phyloP scores from a whole-genome alignment of 2,113 vertebrate genomes.

The Seriola dumerili region DNA sequence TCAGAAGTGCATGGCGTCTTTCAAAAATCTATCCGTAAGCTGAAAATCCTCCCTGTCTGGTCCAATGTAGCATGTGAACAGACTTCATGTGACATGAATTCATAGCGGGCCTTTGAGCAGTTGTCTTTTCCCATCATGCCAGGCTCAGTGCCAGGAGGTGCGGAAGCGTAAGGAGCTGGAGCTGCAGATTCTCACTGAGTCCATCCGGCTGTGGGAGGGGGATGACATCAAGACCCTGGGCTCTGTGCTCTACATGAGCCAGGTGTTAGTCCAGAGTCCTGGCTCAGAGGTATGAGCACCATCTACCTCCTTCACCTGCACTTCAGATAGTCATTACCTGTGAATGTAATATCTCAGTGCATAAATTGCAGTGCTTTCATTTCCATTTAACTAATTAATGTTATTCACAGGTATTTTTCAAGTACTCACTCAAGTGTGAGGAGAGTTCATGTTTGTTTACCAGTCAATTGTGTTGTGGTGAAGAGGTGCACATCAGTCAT shows the following conservation, averaged over 20 bases:
- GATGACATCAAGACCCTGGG: constrained; percentile 96
- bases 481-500: not conserved
- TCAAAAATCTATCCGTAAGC: constrained; percentile 96
- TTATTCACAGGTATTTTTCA: not conserved
- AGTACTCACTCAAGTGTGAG: no score
- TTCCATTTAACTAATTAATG: not conserved
- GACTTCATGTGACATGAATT: not conserved
- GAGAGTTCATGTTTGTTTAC: no score
- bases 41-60: not conserved
- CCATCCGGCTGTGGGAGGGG: constrained; percentile 96
- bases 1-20: constrained; percentile 95
- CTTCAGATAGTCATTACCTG: not conserved
- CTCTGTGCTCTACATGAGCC: constrained; percentile 95
- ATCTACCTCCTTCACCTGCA: not conserved
- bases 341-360: not conserved
- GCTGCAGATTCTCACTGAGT: constrained; percentile 94
- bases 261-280: constrained; percentile 92
- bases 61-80: not conserved
- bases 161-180: constrained; percentile 97
- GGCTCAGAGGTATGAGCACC: constrained; percentile 79
- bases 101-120: constrained; percentile 4
- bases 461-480: not conserved
- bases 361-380: no score
- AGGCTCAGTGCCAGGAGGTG: constrained; percentile 98
- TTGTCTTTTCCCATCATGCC: constrained; percentile 35